Conservation (phyloP, 2,113 vertebrate genomes). For the Phrynosoma blainvillii region DNA sequence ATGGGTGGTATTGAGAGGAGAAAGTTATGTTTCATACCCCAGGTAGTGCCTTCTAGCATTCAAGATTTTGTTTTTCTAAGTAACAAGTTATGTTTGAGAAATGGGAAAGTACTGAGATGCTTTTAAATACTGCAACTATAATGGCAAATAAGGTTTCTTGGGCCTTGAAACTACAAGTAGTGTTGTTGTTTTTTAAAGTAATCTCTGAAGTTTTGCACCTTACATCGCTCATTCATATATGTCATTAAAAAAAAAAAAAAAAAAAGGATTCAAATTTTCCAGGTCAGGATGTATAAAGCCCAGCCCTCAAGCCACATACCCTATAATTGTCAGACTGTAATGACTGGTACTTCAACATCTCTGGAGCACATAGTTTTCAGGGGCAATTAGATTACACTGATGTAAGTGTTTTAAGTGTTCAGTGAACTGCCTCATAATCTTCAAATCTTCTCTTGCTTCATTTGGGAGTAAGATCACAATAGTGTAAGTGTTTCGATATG, state of each 20-base stretch:
- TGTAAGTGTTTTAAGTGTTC: conserved; percentile 30
- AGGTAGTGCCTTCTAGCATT: no score
- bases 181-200: no score
- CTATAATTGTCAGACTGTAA: conserved; percentile 26
- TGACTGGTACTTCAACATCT: conserved; percentile 20
- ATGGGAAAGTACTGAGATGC: no score
- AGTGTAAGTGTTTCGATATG: conserved; percentile 1
- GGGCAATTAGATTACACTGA: conserved; percentile 21
- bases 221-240: background rate
- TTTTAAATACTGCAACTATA: no score
- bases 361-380: conserved; percentile 5
- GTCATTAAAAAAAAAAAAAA: background rate
- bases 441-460: conserved; percentile 28
- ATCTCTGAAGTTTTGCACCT: background rate
- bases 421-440: conserved; percentile 34
- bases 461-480: conserved; percentile 29
- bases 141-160: no score
- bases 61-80: no score
- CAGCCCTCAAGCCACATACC: conserved; percentile 16
- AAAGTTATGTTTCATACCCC: no score
- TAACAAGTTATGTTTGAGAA: no score
- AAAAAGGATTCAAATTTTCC: background rate
- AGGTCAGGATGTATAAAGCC: conserved; percentile 4
- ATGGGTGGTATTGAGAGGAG: no score
- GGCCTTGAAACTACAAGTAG: no score